Conservation (phyloP, 2,888 invertebrate species). For the Lysandra coridon region DNA sequence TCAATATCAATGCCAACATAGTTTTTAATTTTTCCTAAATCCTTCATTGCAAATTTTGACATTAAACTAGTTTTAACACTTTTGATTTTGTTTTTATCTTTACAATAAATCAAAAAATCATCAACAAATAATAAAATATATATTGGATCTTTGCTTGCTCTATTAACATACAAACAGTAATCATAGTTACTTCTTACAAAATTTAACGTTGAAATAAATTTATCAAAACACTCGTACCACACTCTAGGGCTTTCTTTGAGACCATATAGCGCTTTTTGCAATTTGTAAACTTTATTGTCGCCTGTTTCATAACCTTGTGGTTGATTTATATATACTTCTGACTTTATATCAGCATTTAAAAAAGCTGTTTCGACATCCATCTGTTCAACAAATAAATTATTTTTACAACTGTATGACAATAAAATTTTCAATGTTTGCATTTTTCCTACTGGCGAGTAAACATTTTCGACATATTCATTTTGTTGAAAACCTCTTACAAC, state of each 20-base stretch:
- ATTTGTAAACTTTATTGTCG: constrained; percentile 47
- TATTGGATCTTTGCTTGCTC: constrained; percentile 38
- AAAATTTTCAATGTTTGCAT: constrained; percentile 50
- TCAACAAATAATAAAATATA: constrained; percentile 45
- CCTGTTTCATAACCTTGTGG: constrained; percentile 46
- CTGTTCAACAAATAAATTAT: constrained; percentile 39
- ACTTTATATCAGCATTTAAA: constrained; percentile 43
- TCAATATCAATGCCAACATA: constrained; percentile 52
- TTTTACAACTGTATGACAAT: constrained; percentile 33
- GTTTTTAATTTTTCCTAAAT: constrained; percentile 47
- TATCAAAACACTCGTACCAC: constrained; percentile 43
- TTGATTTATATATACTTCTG: constrained; percentile 47
- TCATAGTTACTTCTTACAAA: constrained; percentile 43
- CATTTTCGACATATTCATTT: constrained; percentile 36
- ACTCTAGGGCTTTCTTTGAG: constrained; percentile 43
- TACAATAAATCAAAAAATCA: constrained; percentile 46
- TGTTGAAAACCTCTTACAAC: constrained; percentile 37
- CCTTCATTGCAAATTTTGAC: constrained; percentile 43
- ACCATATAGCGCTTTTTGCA: constrained; percentile 46
- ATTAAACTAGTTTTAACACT: constrained; percentile 42
- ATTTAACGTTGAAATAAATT: constrained; percentile 39
- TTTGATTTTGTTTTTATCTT: constrained; percentile 41
- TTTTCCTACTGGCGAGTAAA: constrained; percentile 45
- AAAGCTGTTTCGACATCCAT: constrained; percentile 46
- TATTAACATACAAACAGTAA: constrained; percentile 43